A percentile compares a stretch with the other conserved stretches of the same genome.
phyloP scores from a whole-genome alignment of 2,888 invertebrate species.

The Carabus problematicus region DNA sequence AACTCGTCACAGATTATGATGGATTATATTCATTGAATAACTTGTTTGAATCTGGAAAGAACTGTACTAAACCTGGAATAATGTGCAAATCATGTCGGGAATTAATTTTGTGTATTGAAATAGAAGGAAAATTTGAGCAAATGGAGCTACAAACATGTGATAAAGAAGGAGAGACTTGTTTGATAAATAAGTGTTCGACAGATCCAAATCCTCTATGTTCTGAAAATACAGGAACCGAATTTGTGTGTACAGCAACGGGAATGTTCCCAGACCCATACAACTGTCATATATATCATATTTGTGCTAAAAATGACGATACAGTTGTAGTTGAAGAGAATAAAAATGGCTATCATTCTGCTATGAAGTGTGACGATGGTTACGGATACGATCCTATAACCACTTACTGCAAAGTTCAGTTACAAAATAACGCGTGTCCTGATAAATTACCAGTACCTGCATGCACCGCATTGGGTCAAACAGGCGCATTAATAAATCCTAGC shows the following conservation, averaged over 20 bases:
- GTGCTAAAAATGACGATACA: conserved; percentile 10
- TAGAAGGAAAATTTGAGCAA: too few relatives aligned
- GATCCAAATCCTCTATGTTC: conserved; percentile 20
- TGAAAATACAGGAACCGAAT: background rate
- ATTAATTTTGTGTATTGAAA: too few relatives aligned
- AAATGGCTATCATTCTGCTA: conserved; percentile 21
- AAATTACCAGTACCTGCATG: conserved; percentile 36
- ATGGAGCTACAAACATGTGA: background rate
- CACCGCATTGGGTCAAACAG: conserved; percentile 24
- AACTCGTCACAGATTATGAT: too few relatives aligned
- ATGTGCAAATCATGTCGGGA: too few relatives aligned
- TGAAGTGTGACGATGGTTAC: conserved; percentile 32
- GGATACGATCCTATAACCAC: conserved; percentile 42
- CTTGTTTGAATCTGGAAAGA: too few relatives aligned
- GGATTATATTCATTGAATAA: too few relatives aligned
- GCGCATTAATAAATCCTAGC: conserved; percentile 25
- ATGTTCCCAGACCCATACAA: conserved; percentile 36
- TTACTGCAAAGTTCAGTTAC: conserved; percentile 34
- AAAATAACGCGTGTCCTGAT: conserved; percentile 17
- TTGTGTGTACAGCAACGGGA: conserved; percentile 21
- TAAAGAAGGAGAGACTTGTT: conserved; percentile 1
- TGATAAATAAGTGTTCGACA: conserved; percentile 10
- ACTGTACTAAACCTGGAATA: too few relatives aligned
- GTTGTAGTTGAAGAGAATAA: conserved; percentile 4
- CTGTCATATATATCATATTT: conserved; percentile 35